Evolutionary conservation across 2,888 invertebrate genomes (phyloP).

Genomic region (Patella pellucida): DNA sequence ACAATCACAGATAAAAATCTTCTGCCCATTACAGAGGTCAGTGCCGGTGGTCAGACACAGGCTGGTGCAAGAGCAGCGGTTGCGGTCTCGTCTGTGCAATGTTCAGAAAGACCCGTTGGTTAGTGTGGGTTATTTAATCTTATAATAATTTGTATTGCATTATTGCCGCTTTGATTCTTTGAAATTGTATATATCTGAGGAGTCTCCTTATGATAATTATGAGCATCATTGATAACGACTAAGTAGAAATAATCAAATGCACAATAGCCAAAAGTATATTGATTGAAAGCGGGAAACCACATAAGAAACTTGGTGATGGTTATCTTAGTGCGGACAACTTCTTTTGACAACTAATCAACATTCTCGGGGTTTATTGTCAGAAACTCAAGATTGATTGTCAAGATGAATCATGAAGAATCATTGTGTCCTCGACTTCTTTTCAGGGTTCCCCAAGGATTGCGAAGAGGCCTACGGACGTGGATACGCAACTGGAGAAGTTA

Average conservation of each 20-base stretch:
- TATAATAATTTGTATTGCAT: not conserved
- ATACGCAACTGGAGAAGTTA: slow-evolving; percentile 44
- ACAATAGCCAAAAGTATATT: too few species aligned
- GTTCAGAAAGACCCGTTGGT: slow-evolving; percentile 52
- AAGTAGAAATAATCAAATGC: too few species aligned
- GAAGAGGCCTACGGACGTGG: slow-evolving; percentile 45
- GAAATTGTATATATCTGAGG: not conserved
- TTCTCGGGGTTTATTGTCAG: too few species aligned
- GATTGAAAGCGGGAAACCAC: too few species aligned
- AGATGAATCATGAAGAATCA: too few species aligned
- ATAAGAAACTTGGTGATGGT: too few species aligned
- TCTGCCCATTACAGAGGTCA: slow-evolving; percentile 41
- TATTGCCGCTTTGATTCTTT: not conserved
- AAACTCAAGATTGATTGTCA: not conserved
- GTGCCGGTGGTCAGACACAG: slow-evolving; percentile 32
- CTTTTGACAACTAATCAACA: too few species aligned
- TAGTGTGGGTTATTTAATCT: slow-evolving; percentile 18
- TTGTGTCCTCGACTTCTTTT: not conserved
- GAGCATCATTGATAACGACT: too few species aligned
- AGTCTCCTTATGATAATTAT: too few species aligned
- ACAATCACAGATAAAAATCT: slow-evolving; percentile 38
- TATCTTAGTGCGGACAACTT: too few species aligned
- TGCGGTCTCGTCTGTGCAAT: slow-evolving; percentile 30
- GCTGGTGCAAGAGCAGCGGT: slow-evolving; percentile 33
- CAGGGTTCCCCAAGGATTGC: slow-evolving; percentile 61